A percentile compares a stretch with the other conserved stretches of the same genome.
These are phyloP conservation scores for Spondyliosoma cantharus DNA, from an alignment of 2,797 vertebrate species.

Conservation along the genomic window DNA sequence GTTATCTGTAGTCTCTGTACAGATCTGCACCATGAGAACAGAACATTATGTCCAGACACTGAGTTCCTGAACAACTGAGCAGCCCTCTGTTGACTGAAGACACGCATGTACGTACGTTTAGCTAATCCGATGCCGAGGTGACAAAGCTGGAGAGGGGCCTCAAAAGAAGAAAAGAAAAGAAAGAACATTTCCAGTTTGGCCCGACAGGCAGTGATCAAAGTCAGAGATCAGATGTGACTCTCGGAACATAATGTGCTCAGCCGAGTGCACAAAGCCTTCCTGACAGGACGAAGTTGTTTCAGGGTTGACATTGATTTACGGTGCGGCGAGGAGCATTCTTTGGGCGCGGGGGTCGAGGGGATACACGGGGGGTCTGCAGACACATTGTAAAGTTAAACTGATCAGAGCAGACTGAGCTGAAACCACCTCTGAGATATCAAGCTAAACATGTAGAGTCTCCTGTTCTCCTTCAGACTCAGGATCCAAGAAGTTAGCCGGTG, in stretches of 20 bases:
- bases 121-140: constrained; percentile 33
- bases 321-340: constrained; percentile 61
- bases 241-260: constrained; percentile 74
- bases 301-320: constrained; percentile 66
- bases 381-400: constrained; percentile 51
- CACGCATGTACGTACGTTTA: constrained; percentile 31
- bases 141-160: constrained; percentile 51
- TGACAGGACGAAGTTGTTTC: constrained; percentile 73
- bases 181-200: constrained; percentile 56
- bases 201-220: constrained; percentile 71
- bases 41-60: constrained; percentile 41
- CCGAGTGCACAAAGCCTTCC: constrained; percentile 67
- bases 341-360: constrained; percentile 23
- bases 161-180: constrained; percentile 58
- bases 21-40: background rate
- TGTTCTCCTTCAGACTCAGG: constrained; percentile 34
- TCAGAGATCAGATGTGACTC: constrained; percentile 72
- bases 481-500: constrained; percentile 41
- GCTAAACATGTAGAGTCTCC: constrained; percentile 54
- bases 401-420: constrained; percentile 58
- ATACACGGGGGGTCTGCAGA: constrained; percentile 51
- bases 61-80: constrained; percentile 41
- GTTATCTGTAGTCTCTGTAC: too few relatives aligned
- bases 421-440: constrained; percentile 48
- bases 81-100: constrained; percentile 4